These are phyloP conservation scores for Ctenochaetus hawaiiensis DNA, from an alignment of 2,797 vertebrate genomes.

Conservation along the genomic window DNA sequence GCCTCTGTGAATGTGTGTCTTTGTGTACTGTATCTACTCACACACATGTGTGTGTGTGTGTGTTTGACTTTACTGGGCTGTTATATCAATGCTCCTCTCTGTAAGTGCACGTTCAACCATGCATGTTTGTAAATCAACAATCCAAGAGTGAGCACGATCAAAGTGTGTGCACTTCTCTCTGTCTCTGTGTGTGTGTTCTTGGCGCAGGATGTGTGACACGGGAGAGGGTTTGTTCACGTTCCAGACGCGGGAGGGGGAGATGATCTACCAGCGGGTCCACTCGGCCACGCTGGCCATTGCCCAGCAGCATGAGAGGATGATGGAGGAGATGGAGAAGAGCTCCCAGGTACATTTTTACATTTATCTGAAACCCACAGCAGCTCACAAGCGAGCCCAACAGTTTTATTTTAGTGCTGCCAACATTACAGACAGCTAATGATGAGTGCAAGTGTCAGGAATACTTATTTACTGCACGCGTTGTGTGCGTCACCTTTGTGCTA, in stretches of 20 bases:
- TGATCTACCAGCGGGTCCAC: constrained; percentile 99
- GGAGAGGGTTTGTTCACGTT: constrained; percentile 99
- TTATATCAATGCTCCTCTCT: constrained; percentile 36
- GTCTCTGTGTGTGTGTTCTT: constrained; percentile 75
- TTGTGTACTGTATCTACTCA: constrained; percentile 42
- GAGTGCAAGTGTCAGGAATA: constrained; percentile 11
- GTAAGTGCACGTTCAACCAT: constrained; percentile 59
- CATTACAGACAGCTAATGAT: constrained; percentile 28
- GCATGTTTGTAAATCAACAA: constrained; percentile 70
- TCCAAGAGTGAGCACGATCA: constrained; percentile 65
- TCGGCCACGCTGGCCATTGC: constrained; percentile 98
- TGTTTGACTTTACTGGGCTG: constrained; percentile 45
- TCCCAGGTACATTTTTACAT: constrained; percentile 88
- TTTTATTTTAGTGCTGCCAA: constrained; percentile 13
- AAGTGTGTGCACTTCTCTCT: constrained; percentile 59
- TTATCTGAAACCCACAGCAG: constrained; percentile 39
- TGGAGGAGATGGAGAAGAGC: constrained; percentile 98
- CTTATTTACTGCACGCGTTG: neutral
- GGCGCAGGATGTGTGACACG: constrained; percentile 98
- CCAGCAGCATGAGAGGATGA: constrained; percentile 97
- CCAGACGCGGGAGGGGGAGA: constrained; percentile 98
- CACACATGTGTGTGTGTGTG: constrained; percentile 7
- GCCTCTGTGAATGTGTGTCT: constrained; percentile 52
- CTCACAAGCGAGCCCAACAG: constrained; percentile 2
- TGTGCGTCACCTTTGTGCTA: neutral